Base-by-base conservation (phyloP, 2,113 vertebrate species). In the Himantopus leucocephalus region DNA sequence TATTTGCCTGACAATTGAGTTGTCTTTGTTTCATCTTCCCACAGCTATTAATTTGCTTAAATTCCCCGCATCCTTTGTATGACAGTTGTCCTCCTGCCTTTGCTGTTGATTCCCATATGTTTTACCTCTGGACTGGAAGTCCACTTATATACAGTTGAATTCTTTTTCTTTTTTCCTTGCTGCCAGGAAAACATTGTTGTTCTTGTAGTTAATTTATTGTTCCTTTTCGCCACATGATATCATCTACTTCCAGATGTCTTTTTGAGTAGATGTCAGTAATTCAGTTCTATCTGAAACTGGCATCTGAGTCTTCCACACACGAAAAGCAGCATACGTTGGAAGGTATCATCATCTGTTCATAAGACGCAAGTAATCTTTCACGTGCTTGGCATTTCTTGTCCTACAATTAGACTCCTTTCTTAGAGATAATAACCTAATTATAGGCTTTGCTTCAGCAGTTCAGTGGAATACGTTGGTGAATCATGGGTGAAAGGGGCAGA, bases 1-100 rank as follows among this genome's bases (percentile, higher is more conserved):
- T 43, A 86, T 93, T 97, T 95, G 87, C 79, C 67, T 94, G 82
- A 90, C 75, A 95, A 83, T 76, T 96, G 96, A 97, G 92, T 91
- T 91, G 94, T 97, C 95, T 97, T 94, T 87, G 89, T 97, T 96
- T 96, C 90, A 96, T 97, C 96, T 97, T 95, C 91, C 96, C 95
- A 96, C 92, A 97, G 76, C 96, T 96, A 81, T 96, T 96, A 90
- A 90, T 94, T 94, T 95, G 64, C 85, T 53, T 79, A 80, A 95
- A 91, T 81, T 92, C 81, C 70, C 92, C 1, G 2, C 62, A 90
- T 96, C 92, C 85, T 97, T 97, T 94, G 94, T 94, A 83, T 73
- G 85, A 91, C 83, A 83, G 70, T 87, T 74, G 94, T 97, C 64
- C 73, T 95, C 85, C 94, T 6, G 2, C 83, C 83, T 97, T 86